Evolutionary conservation across 2,797 vertebrate species (phyloP), one percentile per base, ranked within the genome.

Genomic region (Columba guinea): DNA sequence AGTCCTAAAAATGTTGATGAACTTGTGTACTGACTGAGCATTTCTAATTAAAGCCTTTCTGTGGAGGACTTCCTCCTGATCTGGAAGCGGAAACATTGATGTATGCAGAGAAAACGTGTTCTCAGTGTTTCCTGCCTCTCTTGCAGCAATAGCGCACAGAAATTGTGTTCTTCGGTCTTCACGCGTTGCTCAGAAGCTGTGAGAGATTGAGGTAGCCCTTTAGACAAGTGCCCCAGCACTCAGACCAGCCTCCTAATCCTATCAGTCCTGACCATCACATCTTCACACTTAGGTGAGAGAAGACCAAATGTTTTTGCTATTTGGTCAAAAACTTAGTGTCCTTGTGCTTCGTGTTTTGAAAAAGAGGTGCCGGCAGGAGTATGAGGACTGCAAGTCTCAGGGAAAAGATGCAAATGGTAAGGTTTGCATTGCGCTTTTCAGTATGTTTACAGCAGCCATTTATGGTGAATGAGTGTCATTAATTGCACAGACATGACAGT

Each of bases 91-190:
- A 94, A 94, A 89, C 51, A 63, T 4, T 69, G 53, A 80, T 80
- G 10, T 55, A 37, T 35, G 9, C 35, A 32, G 58, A 56, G 56
- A 95, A 90, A 89, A 82, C 11, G 13, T 62, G 16, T 80, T 93
- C 68, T 84, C 48, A 4, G 35, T 90, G 63, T 91, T 96, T 97
- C 91, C 92, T 96, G 89, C 82, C 65, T 69, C 60, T 93, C 58
- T 89, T 20, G 2, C 76, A 69, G 41, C 37, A 85, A 19, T 26
- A 59, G n/a, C 53, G 83, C 52, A 30, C 46, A 73, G 62, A 93
- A 65, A 37, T 75, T 0, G 0, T 19, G 5, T 69, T 95, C 20
- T 46, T 73, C 5, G 7, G 51, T 44, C 46, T 87, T 85, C n/a
- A 3, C 12, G 18, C 30, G 14, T 23, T 65, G 46, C 26, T 52